phyloP scores from a whole-genome alignment of 2,888 invertebrate genomes.

The Hypselothyrea guttata region DNA sequence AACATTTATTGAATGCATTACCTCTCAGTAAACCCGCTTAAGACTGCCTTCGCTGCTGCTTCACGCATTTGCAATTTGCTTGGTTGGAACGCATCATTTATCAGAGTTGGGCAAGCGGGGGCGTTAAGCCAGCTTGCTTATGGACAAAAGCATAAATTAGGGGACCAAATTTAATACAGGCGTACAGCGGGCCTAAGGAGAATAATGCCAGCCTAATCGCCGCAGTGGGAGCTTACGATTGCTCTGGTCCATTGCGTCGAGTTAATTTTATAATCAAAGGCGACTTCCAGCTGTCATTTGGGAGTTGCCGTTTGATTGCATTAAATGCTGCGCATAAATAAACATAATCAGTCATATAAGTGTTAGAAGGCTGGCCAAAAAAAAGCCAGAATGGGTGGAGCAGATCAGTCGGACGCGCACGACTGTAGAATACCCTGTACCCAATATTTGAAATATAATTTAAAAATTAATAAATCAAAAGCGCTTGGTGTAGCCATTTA shows the following conservation, averaged over 20 bases:
- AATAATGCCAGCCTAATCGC: slow-evolving; percentile 57
- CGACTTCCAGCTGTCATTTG: slow-evolving; percentile 28
- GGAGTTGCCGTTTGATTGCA: slow-evolving; percentile 62
- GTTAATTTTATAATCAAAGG: slow-evolving; percentile 67
- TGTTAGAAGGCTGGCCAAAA: slow-evolving; percentile 24
- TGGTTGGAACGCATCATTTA: slow-evolving; percentile 38
- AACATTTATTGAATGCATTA: slow-evolving; percentile 33
- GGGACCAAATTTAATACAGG: slow-evolving; percentile 55
- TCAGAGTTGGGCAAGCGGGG: slow-evolving; percentile 13
- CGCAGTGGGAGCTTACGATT: slow-evolving; percentile 28
- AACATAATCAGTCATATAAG: slow-evolving; percentile 64
- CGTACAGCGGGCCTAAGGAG: not conserved
- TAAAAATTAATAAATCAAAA: not conserved
- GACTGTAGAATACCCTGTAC: too few relatives aligned
- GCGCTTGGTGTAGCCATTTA: too few relatives aligned
- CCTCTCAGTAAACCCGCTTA: slow-evolving; percentile 22
- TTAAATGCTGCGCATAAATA: slow-evolving; percentile 73
- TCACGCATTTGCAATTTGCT: slow-evolving; percentile 40
- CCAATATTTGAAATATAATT: too few relatives aligned
- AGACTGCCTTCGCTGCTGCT: slow-evolving; percentile 25
- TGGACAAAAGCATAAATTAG: slow-evolving; percentile 57
- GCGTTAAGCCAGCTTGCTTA: slow-evolving; percentile 18
- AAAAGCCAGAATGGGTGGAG: too few relatives aligned
- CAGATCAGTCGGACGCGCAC: too few relatives aligned
- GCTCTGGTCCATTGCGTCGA: slow-evolving; percentile 35